Conservation (phyloP, 2,888 invertebrate species). For the Callyntrura guangdongensis region DNA sequence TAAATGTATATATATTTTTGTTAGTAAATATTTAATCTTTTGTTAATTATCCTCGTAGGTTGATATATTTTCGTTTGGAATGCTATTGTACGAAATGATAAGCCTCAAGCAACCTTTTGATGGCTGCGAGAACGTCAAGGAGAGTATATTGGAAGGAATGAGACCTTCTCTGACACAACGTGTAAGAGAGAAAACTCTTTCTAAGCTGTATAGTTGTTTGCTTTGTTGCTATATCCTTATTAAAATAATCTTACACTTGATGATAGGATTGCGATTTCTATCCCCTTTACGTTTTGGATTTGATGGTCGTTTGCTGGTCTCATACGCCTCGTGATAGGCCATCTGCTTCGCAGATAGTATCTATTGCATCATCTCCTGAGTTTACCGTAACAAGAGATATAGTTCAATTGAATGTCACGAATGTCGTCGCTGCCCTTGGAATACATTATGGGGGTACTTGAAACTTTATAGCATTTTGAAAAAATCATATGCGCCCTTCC, state of each 20-base stretch:
- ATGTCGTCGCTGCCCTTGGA: constrained; percentile 89
- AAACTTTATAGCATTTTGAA: background rate
- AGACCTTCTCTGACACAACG: constrained; percentile 95
- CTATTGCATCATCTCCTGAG: constrained; percentile 96
- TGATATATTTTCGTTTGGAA: constrained; percentile 99
- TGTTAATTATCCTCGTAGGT: constrained; percentile 87
- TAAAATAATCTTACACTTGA: no score
- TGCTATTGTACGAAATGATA: constrained; percentile 98
- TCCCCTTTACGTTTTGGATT: constrained; percentile 95
- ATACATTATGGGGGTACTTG: constrained; percentile 86
- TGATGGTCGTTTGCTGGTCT: constrained; percentile 98
- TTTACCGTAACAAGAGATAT: constrained; percentile 95
- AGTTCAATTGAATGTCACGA: constrained; percentile 90
- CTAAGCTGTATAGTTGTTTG: no score
- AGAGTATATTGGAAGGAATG: constrained; percentile 97
- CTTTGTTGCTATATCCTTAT: no score
- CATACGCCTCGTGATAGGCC: constrained; percentile 93
- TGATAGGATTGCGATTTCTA: constrained; percentile 87
- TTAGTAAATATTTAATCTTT: no score
- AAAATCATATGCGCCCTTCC: background rate
- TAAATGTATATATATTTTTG: no score
- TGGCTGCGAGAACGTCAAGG: constrained; percentile 98
- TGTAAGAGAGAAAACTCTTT: constrained; percentile 87
- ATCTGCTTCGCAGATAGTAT: constrained; percentile 97
- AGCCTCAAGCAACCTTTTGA: constrained; percentile 98